Evolutionary conservation across 92 coral and sea anemone species (phyloP).

Genomic region (Heteractis magnifica): DNA sequence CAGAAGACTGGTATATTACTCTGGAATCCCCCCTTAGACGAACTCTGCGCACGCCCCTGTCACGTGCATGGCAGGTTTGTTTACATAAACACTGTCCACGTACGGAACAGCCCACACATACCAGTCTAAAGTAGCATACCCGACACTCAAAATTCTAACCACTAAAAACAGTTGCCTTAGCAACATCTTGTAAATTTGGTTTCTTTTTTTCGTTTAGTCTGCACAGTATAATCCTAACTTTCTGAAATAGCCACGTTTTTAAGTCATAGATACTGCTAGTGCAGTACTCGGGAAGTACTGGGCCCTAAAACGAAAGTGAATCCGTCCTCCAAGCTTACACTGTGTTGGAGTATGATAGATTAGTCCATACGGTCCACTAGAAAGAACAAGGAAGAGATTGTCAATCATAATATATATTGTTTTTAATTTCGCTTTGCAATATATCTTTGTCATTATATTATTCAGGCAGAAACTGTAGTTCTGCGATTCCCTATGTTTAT

Average conservation of each 20-base stretch:
- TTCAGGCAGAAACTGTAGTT: not conserved
- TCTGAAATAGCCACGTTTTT: too few relatives aligned
- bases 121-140: too few relatives aligned
- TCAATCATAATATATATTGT: not conserved
- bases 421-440: not conserved
- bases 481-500: not conserved
- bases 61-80: not conserved
- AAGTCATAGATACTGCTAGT: too few relatives aligned
- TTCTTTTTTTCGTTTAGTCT: not conserved
- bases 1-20: too few relatives aligned
- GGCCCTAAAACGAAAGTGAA: not conserved
- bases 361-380: not conserved
- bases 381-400: not conserved
- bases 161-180: not conserved
- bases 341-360: too few relatives aligned
- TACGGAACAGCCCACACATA: not conserved
- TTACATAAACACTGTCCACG: not conserved
- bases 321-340: not conserved
- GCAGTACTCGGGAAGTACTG: too few relatives aligned
- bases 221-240: too few relatives aligned
- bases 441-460: not conserved
- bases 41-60: too few relatives aligned
- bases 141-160: not conserved
- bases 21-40: too few relatives aligned
- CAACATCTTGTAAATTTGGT: not conserved